A percentile compares a stretch with the other conserved stretches of the same genome.
These are phyloP conservation scores for Anticlea derivata DNA, from an alignment of 2,888 invertebrate genomes.

Conservation along the genomic window DNA sequence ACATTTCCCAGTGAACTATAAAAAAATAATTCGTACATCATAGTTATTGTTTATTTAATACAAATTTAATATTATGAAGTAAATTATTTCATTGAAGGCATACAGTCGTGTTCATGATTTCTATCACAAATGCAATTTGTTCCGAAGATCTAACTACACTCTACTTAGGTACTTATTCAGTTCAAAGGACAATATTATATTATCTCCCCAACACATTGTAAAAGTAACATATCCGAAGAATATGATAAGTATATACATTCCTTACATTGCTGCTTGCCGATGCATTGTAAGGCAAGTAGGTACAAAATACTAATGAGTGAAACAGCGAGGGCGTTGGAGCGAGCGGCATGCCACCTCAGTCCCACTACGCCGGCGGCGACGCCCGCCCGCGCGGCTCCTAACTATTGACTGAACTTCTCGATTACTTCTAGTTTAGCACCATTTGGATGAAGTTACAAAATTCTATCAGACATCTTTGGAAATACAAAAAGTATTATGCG, in stretches of 20 bases:
- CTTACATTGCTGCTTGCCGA: conserved; percentile 25
- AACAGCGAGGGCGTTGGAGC: background rate
- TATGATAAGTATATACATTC: conserved; percentile 28
- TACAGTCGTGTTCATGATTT: conserved; percentile 29
- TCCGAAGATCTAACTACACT: conserved; percentile 21
- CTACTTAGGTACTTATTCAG: conserved; percentile 27
- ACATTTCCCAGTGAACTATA: conserved; percentile 11
- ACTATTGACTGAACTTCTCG: conserved; percentile 31
- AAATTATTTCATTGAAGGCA: conserved; percentile 26
- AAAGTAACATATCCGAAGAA: conserved; percentile 23
- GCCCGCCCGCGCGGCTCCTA: conserved; percentile 21
- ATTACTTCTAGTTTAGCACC: conserved; percentile 70
- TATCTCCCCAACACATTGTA: conserved; percentile 17
- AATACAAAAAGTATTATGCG: conserved; percentile 66
- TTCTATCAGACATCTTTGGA: conserved; percentile 58
- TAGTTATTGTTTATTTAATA: conserved; percentile 16
- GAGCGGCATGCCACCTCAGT: background rate
- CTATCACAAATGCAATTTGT: conserved; percentile 37
- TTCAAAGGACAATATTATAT: conserved; percentile 25
- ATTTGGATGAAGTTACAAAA: conserved; percentile 64
- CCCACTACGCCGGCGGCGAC: background rate
- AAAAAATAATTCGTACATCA: conserved; percentile 17
- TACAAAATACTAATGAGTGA: conserved; percentile 7
- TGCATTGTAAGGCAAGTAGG: conserved; percentile 18
- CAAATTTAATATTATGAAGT: conserved; percentile 17